phyloP scores from a whole-genome alignment of 2,888 invertebrate genomes.

The Adelognathus sp. region DNA sequence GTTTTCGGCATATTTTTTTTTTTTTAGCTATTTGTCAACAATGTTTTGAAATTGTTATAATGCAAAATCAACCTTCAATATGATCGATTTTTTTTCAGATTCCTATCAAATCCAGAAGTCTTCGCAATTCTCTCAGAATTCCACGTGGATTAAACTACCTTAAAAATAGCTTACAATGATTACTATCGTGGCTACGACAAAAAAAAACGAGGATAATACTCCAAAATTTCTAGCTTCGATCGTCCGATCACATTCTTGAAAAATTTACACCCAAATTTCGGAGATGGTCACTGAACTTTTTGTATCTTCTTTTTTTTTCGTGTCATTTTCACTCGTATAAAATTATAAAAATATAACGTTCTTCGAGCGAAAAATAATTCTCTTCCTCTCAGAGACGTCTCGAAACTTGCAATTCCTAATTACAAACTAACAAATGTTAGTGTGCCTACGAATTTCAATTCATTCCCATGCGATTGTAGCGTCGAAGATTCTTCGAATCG shows the following conservation, averaged over 20 bases:
- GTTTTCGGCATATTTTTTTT: no score
- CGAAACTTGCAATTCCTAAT: not conserved
- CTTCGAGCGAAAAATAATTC: conserved; percentile 58
- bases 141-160: no score
- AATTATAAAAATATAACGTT: conserved; percentile 63
- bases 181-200: conserved; percentile 34
- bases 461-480: not conserved
- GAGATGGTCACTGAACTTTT: not conserved
- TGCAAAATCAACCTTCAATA: no score
- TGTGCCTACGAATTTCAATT: not conserved
- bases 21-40: no score
- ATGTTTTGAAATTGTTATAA: no score
- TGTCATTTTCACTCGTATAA: conserved; percentile 57
- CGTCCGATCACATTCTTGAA: conserved; percentile 43
- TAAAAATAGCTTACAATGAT: not conserved
- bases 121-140: no score
- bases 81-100: no score
- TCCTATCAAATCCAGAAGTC: no score
- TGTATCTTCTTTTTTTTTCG: conserved; percentile 11
- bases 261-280: conserved; percentile 43
- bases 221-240: conserved; percentile 24
- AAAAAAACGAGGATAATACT: conserved; percentile 23
- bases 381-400: not conserved
- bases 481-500: not conserved
- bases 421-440: not conserved